Conservation (phyloP, 2,888 invertebrate species). For the Arge pagana region DNA sequence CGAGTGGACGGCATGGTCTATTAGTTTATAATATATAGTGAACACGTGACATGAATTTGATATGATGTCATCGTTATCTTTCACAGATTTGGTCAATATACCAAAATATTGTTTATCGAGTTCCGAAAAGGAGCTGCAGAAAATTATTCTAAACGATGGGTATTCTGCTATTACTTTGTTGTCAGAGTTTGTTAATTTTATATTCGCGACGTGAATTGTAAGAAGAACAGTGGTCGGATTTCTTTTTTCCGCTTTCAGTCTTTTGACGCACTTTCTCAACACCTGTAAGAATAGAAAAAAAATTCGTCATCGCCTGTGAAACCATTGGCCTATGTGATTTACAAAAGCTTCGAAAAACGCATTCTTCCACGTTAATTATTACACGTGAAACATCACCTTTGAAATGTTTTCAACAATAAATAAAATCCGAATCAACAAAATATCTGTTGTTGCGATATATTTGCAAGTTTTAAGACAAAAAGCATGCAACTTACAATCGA, state of each 20-base stretch:
- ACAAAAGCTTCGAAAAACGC: neutral
- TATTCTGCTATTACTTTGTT: slow-evolving; percentile 85
- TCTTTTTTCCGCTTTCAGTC: slow-evolving; percentile 86
- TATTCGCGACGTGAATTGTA: slow-evolving; percentile 79
- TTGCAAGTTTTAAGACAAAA: too few relatives aligned
- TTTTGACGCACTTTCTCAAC: slow-evolving; percentile 85
- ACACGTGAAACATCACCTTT: neutral
- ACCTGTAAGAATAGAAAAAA: slow-evolving; percentile 60
- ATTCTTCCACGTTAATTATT: neutral
- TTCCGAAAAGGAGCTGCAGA: slow-evolving; percentile 88
- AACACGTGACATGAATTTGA: slow-evolving; percentile 95
- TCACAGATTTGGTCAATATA: slow-evolving; percentile 81
- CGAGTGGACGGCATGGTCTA: slow-evolving; percentile 79
- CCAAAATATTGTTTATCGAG: slow-evolving; percentile 93
- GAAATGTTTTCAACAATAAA: too few relatives aligned
- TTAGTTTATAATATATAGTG: slow-evolving; percentile 85
- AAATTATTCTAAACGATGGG: slow-evolving; percentile 82
- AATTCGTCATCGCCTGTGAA: neutral
- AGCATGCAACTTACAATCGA: too few relatives aligned
- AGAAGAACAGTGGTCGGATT: slow-evolving; percentile 84
- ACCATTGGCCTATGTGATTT: too few relatives aligned
- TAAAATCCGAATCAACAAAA: too few relatives aligned
- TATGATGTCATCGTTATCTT: slow-evolving; percentile 62
- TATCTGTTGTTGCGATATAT: too few relatives aligned
- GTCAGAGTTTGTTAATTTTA: slow-evolving; percentile 78